phyloP scores from a whole-genome alignment of 2,113 vertebrate genomes.

The Sebastes schlegelii region DNA sequence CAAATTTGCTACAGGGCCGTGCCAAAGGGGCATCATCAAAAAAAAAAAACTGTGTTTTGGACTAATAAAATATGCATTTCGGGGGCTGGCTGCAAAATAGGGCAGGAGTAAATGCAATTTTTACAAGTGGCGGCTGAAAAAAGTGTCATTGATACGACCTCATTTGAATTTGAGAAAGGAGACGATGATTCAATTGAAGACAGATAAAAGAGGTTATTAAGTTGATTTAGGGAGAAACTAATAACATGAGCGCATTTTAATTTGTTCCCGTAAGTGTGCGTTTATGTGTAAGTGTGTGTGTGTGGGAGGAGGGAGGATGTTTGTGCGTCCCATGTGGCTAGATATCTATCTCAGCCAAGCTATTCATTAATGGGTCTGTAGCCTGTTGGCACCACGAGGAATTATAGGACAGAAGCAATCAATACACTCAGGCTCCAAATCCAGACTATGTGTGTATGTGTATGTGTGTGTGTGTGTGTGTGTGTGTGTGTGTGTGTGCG shows the following conservation, averaged over 20 bases:
- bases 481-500: conserved; percentile 5
- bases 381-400: conserved; percentile 63
- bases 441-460: conserved; percentile 13
- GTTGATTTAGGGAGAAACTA: conserved; percentile 30
- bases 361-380: conserved; percentile 67
- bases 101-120: not conserved
- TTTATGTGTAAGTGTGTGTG: conserved; percentile 4
- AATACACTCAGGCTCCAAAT: conserved; percentile 43
- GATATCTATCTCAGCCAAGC: conserved; percentile 61
- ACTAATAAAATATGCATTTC: not conserved
- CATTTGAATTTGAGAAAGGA: conserved; percentile 5
- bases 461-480: conserved; percentile 20
- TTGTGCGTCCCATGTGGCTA: conserved; percentile 37
- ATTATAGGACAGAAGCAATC: conserved; percentile 61
- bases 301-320: not conserved
- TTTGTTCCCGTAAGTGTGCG: conserved; percentile 9
- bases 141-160: not conserved
- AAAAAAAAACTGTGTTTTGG: not conserved
- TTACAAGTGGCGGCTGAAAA: not conserved
- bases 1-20: not conserved
- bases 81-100: not conserved
- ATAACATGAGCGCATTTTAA: not conserved
- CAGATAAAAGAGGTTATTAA: conserved; percentile 15
- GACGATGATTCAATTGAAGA: not conserved
- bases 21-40: not conserved